Evolutionary conservation across 1,140 invertebrate species (phyloP), one percentile per base, ranked within the genome.

Genomic region (Polypedilum vanderplanki): DNA sequence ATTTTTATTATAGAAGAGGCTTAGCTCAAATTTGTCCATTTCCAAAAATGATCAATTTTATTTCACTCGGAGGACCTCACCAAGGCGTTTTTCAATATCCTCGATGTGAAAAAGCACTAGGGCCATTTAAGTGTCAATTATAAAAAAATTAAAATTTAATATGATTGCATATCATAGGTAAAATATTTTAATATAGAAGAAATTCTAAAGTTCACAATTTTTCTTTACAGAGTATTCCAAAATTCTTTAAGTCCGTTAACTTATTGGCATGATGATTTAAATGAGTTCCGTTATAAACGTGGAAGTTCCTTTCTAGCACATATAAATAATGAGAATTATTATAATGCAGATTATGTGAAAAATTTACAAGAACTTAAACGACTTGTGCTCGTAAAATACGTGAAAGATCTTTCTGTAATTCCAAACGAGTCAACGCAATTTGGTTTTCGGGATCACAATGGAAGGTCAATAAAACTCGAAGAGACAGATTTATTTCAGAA

Each of bases 261-360:
- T 77, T 99, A 98, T 82, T 99, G 98, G 98, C 97, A 99, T 81
- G 95, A 99, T 87, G 97, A 98, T 0, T 80, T 95, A 1, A 86
- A 95, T 79, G 91, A 95, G 82, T 85, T 89, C 3, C 83, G 85
- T 40, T 99, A 99, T 82, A 88, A 85, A 76, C 80, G 87, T 5
- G 87, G 88, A 40, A 98, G 93, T 82, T 86, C 91, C 22, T 99
- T 99, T 81, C 82, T 99, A 5, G 89, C 96, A 0, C 97, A 99
- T 77, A 97, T 99, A 64, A 99, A 99, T 84, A 98, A 99, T 82
- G 98, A 98, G 82, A 80, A 82, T 22, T 82, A 83, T 75, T 83
- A 89, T 0, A 93, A 93, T 77, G 76, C 86, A 79, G 85, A 84
- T 0, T 92, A 92, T 76, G 87, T 89, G 74, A 80, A 87, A 2